A percentile compares a stretch with the other conserved stretches of the same genome.
Evolutionary conservation across 1,140 invertebrate genomes (phyloP).

Genomic region (Drosophila grimshawi): DNA sequence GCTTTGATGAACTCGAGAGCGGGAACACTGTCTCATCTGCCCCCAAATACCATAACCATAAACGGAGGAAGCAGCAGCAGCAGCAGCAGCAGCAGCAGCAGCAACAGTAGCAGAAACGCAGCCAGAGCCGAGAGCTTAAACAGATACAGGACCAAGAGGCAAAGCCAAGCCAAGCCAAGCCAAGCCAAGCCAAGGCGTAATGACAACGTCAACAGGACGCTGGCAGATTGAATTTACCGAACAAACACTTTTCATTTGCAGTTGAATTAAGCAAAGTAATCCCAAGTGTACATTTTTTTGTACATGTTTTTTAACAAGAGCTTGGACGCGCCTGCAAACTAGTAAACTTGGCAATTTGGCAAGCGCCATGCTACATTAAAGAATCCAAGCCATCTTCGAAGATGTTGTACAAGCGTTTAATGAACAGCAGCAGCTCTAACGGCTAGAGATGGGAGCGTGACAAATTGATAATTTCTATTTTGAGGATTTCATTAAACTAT

Average conservation of each 20-base stretch:
- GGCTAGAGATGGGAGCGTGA: not conserved
- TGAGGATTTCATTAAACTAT: not conserved
- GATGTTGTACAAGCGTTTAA: conserved; percentile 1
- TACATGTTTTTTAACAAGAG: conserved; percentile 5
- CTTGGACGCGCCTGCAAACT: conserved; percentile 34
- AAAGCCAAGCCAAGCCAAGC: not conserved
- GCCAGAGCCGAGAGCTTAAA: not conserved
- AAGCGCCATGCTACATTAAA: conserved; percentile 45
- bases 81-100: no score
- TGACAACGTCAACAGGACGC: conserved; percentile 73
- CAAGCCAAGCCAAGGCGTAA: conserved; percentile 38
- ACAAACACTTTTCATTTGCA: conserved; percentile 83
- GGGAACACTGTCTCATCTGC: not conserved
- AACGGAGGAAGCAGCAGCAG: conserved; percentile 11
- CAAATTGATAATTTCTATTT: not conserved
- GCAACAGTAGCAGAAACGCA: not conserved
- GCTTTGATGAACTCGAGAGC: conserved; percentile 74
- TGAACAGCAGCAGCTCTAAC: not conserved
- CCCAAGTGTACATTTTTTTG: conserved; percentile 57
- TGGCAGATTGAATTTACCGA: conserved; percentile 80
- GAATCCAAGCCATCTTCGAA: not conserved
- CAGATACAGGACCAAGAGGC: not conserved
- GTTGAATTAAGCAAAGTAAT: conserved; percentile 83
- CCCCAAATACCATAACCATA: conserved; percentile 28
- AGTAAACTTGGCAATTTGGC: conserved; percentile 30